phyloP scores from a whole-genome alignment of 23 tunicate genomes.

The Trididemnum nubilum region DNA sequence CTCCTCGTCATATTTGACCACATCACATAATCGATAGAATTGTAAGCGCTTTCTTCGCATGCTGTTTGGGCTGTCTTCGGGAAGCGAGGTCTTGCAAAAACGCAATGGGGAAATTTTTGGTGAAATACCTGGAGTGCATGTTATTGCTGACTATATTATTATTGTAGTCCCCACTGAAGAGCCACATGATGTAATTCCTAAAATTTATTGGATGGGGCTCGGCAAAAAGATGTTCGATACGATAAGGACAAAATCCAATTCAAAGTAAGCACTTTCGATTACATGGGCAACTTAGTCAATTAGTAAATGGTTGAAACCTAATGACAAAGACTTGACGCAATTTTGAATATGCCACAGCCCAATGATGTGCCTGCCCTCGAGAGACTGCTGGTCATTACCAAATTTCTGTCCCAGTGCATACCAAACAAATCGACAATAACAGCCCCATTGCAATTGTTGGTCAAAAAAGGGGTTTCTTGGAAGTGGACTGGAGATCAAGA shows the following conservation, averaged over 20 bases:
- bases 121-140: conserved; percentile 16
- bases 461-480: conserved; percentile 17
- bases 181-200: conserved; percentile 16
- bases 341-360: conserved; percentile 24
- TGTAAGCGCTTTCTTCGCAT: conserved; percentile 28
- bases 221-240: background rate
- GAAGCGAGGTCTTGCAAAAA: conserved; percentile 38
- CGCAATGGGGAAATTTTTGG: conserved; percentile 33
- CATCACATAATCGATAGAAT: conserved; percentile 36
- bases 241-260: conserved; percentile 24
- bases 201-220: background rate
- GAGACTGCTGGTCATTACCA: background rate
- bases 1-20: conserved; percentile 33
- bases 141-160: conserved; percentile 37
- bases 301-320: background rate
- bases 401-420: conserved; percentile 13
- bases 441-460: conserved; percentile 12
- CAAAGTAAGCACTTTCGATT: conserved; percentile 4
- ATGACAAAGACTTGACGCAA: background rate
- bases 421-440: conserved; percentile 27
- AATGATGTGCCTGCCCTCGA: background rate
- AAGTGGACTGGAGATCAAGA: conserved; percentile 18
- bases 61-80: conserved; percentile 50
- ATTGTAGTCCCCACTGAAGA: conserved; percentile 25
- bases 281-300: conserved; percentile 33